phyloP scores from a whole-genome alignment of 2,888 invertebrate genomes.

The Drosophila differens region DNA sequence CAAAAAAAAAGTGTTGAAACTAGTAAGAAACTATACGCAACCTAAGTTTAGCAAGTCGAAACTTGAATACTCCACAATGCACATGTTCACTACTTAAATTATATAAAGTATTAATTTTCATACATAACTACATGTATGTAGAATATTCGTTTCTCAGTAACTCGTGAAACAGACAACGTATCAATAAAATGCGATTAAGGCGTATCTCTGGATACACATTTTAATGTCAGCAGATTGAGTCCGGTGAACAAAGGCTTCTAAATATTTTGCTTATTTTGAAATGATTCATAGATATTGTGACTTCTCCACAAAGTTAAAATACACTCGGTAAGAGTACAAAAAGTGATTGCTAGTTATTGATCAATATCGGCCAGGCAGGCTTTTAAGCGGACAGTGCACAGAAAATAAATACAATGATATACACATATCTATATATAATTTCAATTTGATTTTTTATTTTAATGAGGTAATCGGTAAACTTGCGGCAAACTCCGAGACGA shows the following conservation, averaged over 20 bases:
- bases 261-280: not conserved
- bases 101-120: not conserved
- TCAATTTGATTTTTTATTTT: constrained; percentile 38
- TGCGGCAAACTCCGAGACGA: constrained; percentile 44
- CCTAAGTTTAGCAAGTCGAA: not conserved
- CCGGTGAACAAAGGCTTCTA: not conserved
- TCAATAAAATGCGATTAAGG: not conserved
- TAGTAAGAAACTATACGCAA: not conserved
- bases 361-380: constrained; percentile 26
- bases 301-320: not conserved
- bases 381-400: constrained; percentile 21
- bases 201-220: not conserved
- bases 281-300: not conserved
- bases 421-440: constrained; percentile 30
- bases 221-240: not conserved
- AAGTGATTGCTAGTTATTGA: constrained; percentile 38
- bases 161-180: not conserved
- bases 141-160: not conserved
- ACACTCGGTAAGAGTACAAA: constrained; percentile 7
- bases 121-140: not conserved
- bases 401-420: constrained; percentile 22
- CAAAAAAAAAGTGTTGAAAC: constrained; percentile 23
- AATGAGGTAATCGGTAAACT: constrained; percentile 55
- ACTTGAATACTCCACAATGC: not conserved
- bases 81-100: not conserved